Evolutionary conservation across 2,888 invertebrate species (phyloP).

Genomic region (Stenchaetothrips biformis): DNA sequence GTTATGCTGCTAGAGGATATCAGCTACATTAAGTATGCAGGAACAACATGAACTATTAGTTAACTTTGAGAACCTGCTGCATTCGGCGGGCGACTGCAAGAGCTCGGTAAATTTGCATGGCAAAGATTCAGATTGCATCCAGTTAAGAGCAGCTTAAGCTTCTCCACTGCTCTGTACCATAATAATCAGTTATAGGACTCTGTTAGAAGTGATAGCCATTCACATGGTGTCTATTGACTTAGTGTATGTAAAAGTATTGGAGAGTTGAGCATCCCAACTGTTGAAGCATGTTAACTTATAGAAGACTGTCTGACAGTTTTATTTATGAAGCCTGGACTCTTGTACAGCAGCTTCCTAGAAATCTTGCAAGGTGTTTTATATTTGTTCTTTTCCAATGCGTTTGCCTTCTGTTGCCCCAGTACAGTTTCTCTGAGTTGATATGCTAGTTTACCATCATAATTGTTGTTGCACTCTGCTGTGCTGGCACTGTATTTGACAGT

Average conservation of each 20-base stretch:
- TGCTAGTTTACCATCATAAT: neutral
- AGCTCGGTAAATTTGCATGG: constrained; percentile 14
- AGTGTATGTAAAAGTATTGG: too few relatives aligned
- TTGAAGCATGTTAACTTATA: too few relatives aligned
- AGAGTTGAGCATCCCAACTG: too few relatives aligned
- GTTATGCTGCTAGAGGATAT: constrained; percentile 23
- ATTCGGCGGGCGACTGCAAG: constrained; percentile 17
- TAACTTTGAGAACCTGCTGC: constrained; percentile 17
- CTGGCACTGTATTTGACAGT: too few relatives aligned
- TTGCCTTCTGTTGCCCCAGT: neutral
- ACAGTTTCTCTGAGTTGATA: neutral
- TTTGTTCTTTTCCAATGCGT: neutral
- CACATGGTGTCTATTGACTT: too few relatives aligned
- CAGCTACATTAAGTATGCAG: constrained; percentile 18
- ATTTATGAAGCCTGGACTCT: too few relatives aligned
- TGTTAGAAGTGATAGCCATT: too few relatives aligned
- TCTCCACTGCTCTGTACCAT: neutral
- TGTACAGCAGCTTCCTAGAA: too few relatives aligned
- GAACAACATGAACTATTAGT: constrained; percentile 11
- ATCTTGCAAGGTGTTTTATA: too few relatives aligned
- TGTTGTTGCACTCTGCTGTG: too few relatives aligned
- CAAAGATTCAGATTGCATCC: neutral
- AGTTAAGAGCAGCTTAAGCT: neutral
- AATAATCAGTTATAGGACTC: neutral
- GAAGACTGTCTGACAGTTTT: too few relatives aligned